Evolutionary conservation across 2,888 invertebrate species (phyloP), one percentile per base, ranked within the genome.

Genomic region (Smittia aterrima): DNA sequence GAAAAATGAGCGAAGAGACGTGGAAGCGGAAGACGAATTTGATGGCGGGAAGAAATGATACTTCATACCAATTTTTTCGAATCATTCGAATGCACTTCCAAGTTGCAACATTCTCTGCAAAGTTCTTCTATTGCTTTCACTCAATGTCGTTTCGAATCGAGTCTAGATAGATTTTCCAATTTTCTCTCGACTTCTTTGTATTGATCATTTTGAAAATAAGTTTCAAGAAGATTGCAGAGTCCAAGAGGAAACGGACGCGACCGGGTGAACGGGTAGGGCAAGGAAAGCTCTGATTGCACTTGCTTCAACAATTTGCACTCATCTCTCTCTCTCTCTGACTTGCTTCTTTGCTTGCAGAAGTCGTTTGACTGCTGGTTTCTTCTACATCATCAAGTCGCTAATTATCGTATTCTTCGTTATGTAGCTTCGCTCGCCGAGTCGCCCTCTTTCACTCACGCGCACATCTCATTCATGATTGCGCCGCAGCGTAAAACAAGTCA

Each of bases 361-460:
- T 70, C 70, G 53, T 11, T 53, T 24, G 25, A 27, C 54, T 53
- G 70, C 54, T 70, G 70, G 32, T 67, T 67, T 67, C 24, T 67
- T 47, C 67, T 16, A n/a, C 53, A 70, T 70, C 70, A 54, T 70
- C 70, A 54, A 54, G 53, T 70, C 53, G 70, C 70, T 70, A 70
- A 70, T 70, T 70, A 70, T 70, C 70, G 24, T 70, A 70, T 53
- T 70, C 70, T 70, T 54, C 53, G 41, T 7, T 13, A 18, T 66
- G 66, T 67, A 40, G 13, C 40, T 67, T 41, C 16, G n/a, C 67
- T 32, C 32, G 32, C 32, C 32, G 4, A 3, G 32, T 32, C 9
- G 32, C 32, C 25, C 38, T 70, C 54, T 22, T 53, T 70, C 20
- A 24, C 53, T 70, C 20, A 58, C 16, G 47, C 47, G 47, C 11